A percentile compares a stretch with the other conserved stretches of the same genome.
Evolutionary conservation across 2,888 invertebrate species (phyloP).

Genomic region (Sarcophaga carnaria): DNA sequence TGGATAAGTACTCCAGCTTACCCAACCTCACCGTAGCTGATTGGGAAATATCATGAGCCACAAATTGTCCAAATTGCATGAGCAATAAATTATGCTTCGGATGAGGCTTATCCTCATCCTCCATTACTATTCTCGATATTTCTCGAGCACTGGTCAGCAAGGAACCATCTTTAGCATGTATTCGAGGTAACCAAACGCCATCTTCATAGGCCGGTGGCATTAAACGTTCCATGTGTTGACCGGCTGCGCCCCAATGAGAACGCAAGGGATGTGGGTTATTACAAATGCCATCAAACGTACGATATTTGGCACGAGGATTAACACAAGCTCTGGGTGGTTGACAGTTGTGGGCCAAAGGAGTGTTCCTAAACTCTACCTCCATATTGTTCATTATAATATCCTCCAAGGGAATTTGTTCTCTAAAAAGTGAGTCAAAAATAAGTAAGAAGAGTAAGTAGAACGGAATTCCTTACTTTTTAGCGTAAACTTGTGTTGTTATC

Average conservation of each 20-base stretch:
- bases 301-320: conserved; percentile 83
- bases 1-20: conserved; percentile 77
- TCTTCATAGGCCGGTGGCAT: conserved; percentile 87
- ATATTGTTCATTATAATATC: conserved; percentile 80
- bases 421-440: conserved; percentile 19
- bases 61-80: conserved; percentile 91
- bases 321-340: conserved; percentile 82
- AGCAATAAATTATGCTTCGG: conserved; percentile 85
- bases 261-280: conserved; percentile 85
- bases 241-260: conserved; percentile 86
- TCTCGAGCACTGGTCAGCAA: conserved; percentile 86
- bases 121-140: conserved; percentile 86
- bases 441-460: background rate
- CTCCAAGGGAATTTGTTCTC: conserved; percentile 78
- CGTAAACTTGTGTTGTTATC: conserved; percentile 82
- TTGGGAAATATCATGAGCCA: conserved; percentile 89
- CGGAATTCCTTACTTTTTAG: conserved; percentile 79
- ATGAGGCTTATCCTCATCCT: conserved; percentile 85
- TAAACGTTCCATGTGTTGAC: conserved; percentile 86
- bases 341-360: conserved; percentile 77
- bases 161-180: conserved; percentile 80
- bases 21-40: conserved; percentile 87
- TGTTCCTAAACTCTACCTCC: conserved; percentile 77
- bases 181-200: conserved; percentile 82
- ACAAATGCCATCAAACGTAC: conserved; percentile 91